phyloP scores from a whole-genome alignment of 2,888 invertebrate species.

The Sclerodermus sp. region DNA sequence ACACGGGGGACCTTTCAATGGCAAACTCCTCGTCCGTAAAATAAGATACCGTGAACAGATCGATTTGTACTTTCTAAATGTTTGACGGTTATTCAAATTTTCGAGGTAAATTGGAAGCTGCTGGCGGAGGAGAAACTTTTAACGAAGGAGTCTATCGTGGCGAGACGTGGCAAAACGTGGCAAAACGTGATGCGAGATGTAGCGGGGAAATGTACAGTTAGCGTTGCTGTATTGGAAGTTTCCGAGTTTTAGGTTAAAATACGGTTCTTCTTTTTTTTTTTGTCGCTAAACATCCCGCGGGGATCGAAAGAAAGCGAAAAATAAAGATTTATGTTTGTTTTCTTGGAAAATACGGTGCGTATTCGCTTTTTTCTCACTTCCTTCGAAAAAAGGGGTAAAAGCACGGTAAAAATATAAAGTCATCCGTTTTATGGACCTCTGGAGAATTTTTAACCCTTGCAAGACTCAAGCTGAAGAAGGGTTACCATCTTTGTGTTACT shows the following conservation, averaged over 20 bases:
- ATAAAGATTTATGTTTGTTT: slow-evolving; percentile 44
- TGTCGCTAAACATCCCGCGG: neutral
- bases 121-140: no score
- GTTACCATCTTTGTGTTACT: slow-evolving; percentile 5
- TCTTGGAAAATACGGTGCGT: slow-evolving; percentile 27
- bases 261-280: slow-evolving; percentile 41
- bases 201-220: no score
- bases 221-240: slow-evolving; percentile 24
- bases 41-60: no score
- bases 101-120: slow-evolving; percentile 11
- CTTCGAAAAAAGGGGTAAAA: slow-evolving; percentile 31
- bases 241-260: slow-evolving; percentile 43
- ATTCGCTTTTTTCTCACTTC: slow-evolving; percentile 24
- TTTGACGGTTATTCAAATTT: slow-evolving; percentile 10
- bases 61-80: no score
- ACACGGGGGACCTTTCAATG: no score
- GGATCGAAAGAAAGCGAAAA: slow-evolving; percentile 13
- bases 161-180: no score
- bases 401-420: slow-evolving; percentile 47
- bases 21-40: no score
- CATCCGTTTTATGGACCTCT: slow-evolving; percentile 35
- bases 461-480: slow-evolving; percentile 22
- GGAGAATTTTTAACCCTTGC: slow-evolving; percentile 40
- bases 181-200: no score
- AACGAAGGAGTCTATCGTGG: no score